Evolutionary conservation across 1,140 invertebrate species (phyloP).

Genomic region (Contarinia nasturtii): DNA sequence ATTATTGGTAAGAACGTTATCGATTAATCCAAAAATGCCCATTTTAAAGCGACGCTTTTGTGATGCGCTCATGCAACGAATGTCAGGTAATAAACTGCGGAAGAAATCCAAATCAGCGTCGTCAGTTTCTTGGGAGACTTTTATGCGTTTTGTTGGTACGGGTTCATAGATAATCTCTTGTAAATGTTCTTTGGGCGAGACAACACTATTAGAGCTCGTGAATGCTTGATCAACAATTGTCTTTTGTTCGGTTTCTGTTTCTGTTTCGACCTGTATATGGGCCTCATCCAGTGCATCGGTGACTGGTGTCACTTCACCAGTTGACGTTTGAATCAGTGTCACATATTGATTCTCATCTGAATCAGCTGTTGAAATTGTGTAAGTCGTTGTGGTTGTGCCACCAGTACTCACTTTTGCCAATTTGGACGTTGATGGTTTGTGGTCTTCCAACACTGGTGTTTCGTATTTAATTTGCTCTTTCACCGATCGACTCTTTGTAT

Average conservation of each 20-base stretch:
- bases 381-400: background rate
- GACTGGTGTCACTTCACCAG: background rate
- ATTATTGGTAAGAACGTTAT: constrained; percentile 11
- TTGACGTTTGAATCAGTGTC: background rate
- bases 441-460: background rate
- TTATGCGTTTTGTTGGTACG: constrained; percentile 6
- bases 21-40: constrained; percentile 19
- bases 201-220: background rate
- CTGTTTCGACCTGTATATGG: constrained; percentile 4
- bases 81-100: constrained; percentile 18
- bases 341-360: background rate
- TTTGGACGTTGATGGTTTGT: background rate
- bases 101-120: constrained; percentile 20
- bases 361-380: background rate
- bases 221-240: background rate
- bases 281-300: constrained; percentile 4
- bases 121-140: constrained; percentile 7
- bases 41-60: constrained; percentile 22
- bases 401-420: background rate
- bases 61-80: constrained; percentile 14
- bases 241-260: background rate
- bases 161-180: constrained; percentile 9
- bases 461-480: background rate
- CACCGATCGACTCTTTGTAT: constrained; percentile 12
- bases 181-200: background rate